A percentile compares a stretch with the other conserved stretches of the same genome.
Evolutionary conservation across 2,888 invertebrate species (phyloP).

Genomic region (Netelia inedita): DNA sequence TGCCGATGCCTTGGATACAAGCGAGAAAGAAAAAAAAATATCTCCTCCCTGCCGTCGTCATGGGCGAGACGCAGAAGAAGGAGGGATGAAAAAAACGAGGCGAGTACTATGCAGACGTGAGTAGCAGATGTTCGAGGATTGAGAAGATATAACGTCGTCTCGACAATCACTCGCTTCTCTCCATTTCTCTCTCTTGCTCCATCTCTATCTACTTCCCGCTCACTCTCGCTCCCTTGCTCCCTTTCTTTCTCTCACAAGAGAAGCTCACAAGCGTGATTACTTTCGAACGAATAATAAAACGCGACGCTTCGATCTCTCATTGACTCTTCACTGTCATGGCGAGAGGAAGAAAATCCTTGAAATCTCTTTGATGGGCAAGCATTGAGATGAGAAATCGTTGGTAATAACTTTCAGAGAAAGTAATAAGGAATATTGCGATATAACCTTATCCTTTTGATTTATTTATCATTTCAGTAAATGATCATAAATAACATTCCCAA

Average conservation of each 20-base stretch:
- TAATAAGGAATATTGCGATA: background rate
- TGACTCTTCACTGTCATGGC: constrained; percentile 16
- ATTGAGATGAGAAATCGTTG: background rate
- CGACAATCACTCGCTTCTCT: constrained; percentile 54
- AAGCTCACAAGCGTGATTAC: constrained; percentile 52
- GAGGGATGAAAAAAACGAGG: constrained; percentile 37
- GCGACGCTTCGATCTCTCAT: constrained; percentile 68
- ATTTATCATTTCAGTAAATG: no score
- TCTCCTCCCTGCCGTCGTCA: constrained; percentile 25
- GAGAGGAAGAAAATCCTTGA: background rate
- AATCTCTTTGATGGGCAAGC: constrained; percentile 10
- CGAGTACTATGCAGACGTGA: constrained; percentile 57
- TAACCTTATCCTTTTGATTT: background rate
- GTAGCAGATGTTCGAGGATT: constrained; percentile 59
- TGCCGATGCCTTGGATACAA: constrained; percentile 34
- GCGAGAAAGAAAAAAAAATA: background rate
- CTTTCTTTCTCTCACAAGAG: background rate
- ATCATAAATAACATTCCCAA: no score
- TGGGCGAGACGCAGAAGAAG: constrained; percentile 32
- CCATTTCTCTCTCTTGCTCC: constrained; percentile 22
- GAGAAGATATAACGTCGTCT: constrained; percentile 41
- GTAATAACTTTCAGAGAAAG: background rate
- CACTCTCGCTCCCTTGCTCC: no score
- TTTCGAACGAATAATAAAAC: constrained; percentile 52
- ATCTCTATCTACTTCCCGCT: background rate